A percentile compares a stretch with the other conserved stretches of the same genome.
These are phyloP conservation scores for Echeneis naucrates DNA, from an alignment of 2,797 vertebrate species.

Conservation along the genomic window DNA sequence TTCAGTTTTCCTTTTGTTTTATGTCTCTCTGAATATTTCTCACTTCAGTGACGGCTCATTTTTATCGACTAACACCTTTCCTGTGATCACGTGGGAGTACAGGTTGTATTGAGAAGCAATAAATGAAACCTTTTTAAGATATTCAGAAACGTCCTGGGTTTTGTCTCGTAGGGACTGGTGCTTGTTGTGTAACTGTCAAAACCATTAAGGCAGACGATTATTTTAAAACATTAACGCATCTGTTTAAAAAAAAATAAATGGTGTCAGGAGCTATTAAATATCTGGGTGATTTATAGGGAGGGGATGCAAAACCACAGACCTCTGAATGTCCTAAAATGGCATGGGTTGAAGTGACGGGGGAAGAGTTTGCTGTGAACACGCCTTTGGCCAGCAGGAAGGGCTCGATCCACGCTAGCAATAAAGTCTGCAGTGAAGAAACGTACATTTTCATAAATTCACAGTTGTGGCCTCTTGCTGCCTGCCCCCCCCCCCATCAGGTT, in stretches of 20 bases:
- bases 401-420: slow-evolving; percentile 62
- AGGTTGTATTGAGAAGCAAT: slow-evolving; percentile 35
- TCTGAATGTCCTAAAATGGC: slow-evolving; percentile 35
- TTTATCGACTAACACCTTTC: slow-evolving; percentile 23
- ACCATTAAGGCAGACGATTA: neutral
- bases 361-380: slow-evolving; percentile 21
- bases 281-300: neutral
- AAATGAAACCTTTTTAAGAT: slow-evolving; percentile 19
- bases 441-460: neutral
- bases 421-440: slow-evolving; percentile 71
- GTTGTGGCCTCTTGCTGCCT: slow-evolving; percentile 5
- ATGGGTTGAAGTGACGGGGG: slow-evolving; percentile 6
- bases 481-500: no score
- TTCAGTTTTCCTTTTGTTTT: slow-evolving; percentile 45
- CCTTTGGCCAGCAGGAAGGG: slow-evolving; percentile 35
- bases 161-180: neutral
- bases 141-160: slow-evolving; percentile 28
- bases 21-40: slow-evolving; percentile 35
- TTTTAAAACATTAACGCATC: neutral
- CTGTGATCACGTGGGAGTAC: slow-evolving; percentile 31
- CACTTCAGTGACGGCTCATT: slow-evolving; percentile 43
- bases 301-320: slow-evolving; percentile 1
- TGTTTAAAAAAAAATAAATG: neutral
- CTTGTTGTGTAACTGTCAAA: neutral
- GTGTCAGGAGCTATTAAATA: neutral